Base-by-base conservation (phyloP, 2,797 vertebrate genomes). In the Microctenopoma steveboyesi region DNA sequence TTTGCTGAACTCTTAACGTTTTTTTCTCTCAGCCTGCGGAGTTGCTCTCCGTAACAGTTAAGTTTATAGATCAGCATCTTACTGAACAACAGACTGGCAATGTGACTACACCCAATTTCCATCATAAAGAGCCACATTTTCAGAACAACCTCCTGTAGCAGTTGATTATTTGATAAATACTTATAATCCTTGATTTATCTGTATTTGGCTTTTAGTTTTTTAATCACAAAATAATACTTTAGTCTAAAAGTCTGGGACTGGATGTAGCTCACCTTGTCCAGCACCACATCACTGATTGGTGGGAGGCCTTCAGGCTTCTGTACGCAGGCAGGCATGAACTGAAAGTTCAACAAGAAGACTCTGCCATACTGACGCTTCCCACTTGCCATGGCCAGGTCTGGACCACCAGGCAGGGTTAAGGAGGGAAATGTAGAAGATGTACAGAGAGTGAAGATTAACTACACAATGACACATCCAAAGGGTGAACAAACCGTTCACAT, bases 281-380 rank as follows among this genome's bases (percentile, higher is more conserved):
- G 91, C 70, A 99, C 98, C 70, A 99, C 98, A 2, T 99, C 98
- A 0, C 95, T 98, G 91, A 99, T 99, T 30, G 95, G 95, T 7
- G 98, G 98, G 74, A 99, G 92, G 2, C 98, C 98, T 80, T 98
- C 97, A 0, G 98, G 98, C 83, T 99, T 99, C 92, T 97, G 96
- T 90, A 97, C 81, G 78, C 98, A 98, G 64, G 97, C 97, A 2
- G 95, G 93, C 85, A 95, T 97, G 83, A 97, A 99, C 90, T 99
- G 98, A 92, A 98, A 99, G 54, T 95, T 93, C 76, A 99, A 93
- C 69, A 99, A 92, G 92, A 97, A 98, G 69, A 96, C 95, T 2
- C 98, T 94, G 81, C 95, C 89, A 3, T 99, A 99, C 55, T 96
- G 95, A 64, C 95, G 96, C 91, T 98, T 99, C 79, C 96, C 96